Evolutionary conservation across 1,140 invertebrate species (phyloP), one percentile per base, ranked within the genome.

Genomic region (Megalonaias nervosa): DNA sequence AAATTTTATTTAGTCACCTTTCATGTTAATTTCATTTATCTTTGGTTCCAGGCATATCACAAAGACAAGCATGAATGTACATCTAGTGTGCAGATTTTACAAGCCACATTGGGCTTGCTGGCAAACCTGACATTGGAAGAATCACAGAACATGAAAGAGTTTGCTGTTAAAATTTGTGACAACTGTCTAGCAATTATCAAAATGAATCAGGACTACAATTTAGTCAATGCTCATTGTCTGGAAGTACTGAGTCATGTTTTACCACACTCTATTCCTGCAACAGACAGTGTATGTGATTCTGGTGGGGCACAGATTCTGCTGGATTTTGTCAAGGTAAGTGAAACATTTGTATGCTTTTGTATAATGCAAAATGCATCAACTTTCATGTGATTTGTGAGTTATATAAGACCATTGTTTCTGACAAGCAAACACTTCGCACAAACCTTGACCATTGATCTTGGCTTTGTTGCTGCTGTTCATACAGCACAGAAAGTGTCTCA

Each of bases 231-330:
- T 3, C 70, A 67, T 16, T 16, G 65, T 60, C 26, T 78, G 58
- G 76, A 58, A 16, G 12, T 78, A 38, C 58, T 78, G 62, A 73
- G 76, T 69, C 70, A 78, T 60, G 38, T 78, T 11, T 48, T 78
- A 26, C 71, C 76, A 56, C 62, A 73, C 38, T 73, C 71, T 74
- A 60, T 68, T 3, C 70, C 66, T 26, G 76, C 76, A n/a, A 66
- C 67, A 17, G 71, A 78, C 57, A 55, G 17, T 23, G 65, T 78
- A 13, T 71, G 73, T 38, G 69, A 78, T 12, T 73, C 67, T 56
- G 76, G 76, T 21, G 76, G 76, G 4, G 64, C 60, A 21, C 59
- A 57, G 17, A 21, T 78, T 12, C 57, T 78, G 55, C 12, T 78
- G 70, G 38, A 69, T 11, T 69, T 61, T 68, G 21, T 78, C 12